These are phyloP conservation scores for Trichonephila inaurata DNA, from an alignment of 1,140 invertebrate genomes.

Conservation along the genomic window DNA sequence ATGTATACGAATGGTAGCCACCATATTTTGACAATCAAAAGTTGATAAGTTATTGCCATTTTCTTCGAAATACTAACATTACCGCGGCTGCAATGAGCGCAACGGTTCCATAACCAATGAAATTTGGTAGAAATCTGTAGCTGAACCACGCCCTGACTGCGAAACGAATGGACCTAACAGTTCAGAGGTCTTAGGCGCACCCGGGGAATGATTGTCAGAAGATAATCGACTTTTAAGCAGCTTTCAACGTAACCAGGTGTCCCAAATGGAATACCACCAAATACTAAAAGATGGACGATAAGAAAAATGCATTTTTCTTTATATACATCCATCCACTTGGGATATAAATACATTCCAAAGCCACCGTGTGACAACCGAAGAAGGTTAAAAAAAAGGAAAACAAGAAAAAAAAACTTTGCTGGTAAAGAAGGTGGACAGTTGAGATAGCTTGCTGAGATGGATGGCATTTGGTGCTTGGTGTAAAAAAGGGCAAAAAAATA, in stretches of 20 bases:
- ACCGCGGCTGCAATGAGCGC: conserved; percentile 56
- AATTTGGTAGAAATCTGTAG: conserved; percentile 71
- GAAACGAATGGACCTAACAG: conserved; percentile 71
- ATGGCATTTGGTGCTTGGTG: conserved; percentile 49
- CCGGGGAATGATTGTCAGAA: conserved; percentile 73
- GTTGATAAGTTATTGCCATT: conserved; percentile 73
- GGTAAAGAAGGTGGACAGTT: conserved; percentile 67
- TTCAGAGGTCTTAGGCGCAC: conserved; percentile 71
- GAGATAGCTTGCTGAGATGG: conserved; percentile 54
- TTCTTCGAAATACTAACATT: conserved; percentile 71
- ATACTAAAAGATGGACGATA: conserved; percentile 76
- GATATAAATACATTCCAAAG: conserved; percentile 68
- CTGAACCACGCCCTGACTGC: conserved; percentile 48
- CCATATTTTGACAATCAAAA: conserved; percentile 70
- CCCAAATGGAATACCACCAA: conserved; percentile 75
- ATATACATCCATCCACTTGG: conserved; percentile 56
- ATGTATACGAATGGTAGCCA: conserved; percentile 17
- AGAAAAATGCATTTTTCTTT: conserved; percentile 76
- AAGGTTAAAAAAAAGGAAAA: conserved; percentile 29
- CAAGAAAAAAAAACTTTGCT: conserved; percentile 42
- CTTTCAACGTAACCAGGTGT: conserved; percentile 75
- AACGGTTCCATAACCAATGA: conserved; percentile 76
- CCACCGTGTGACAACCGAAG: conserved; percentile 70
- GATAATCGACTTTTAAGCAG: conserved; percentile 76
- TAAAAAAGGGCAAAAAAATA: conserved; percentile 16